A percentile compares a stretch with the other conserved stretches of the same genome.
Evolutionary conservation across 2,888 invertebrate species (phyloP).

Genomic region (Terebella lapidaria): DNA sequence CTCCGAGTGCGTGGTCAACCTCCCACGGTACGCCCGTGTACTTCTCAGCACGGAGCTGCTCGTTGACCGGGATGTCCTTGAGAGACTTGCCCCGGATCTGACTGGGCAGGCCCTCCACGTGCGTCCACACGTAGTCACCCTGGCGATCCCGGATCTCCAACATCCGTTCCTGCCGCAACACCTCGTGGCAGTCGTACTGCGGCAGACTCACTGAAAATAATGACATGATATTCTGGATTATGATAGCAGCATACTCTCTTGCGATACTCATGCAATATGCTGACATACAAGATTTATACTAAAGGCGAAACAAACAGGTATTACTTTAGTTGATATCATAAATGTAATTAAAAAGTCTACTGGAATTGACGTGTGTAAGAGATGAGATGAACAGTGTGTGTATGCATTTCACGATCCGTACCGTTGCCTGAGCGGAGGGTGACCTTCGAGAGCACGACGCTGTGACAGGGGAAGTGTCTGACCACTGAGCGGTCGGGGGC

Average conservation of each 20-base stretch:
- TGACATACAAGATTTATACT: too few species aligned
- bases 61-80: conserved; percentile 23
- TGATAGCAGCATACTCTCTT: too few species aligned
- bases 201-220: conserved; percentile 21
- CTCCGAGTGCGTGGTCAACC: conserved; percentile 15
- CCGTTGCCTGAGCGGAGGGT: conserved; percentile 26
- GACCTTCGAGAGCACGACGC: conserved; percentile 22
- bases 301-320: too few species aligned
- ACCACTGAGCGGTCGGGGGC: conserved; percentile 13
- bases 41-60: conserved; percentile 24
- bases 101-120: conserved; percentile 11
- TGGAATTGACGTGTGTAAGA: too few species aligned
- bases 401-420: conserved; percentile 9
- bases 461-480: conserved; percentile 26
- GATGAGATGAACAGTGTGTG: too few species aligned
- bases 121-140: conserved; percentile 22
- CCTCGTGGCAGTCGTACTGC: conserved; percentile 23
- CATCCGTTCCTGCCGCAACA: conserved; percentile 24
- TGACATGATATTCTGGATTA: too few species aligned
- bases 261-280: too few species aligned
- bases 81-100: conserved; percentile 13
- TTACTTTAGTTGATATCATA: too few species aligned
- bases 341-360: too few species aligned
- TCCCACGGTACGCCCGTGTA: conserved; percentile 23
- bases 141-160: conserved; percentile 25